Evolutionary conservation across 2,113 vertebrate genomes (phyloP).

Genomic region (Phoenicopterus ruber): DNA sequence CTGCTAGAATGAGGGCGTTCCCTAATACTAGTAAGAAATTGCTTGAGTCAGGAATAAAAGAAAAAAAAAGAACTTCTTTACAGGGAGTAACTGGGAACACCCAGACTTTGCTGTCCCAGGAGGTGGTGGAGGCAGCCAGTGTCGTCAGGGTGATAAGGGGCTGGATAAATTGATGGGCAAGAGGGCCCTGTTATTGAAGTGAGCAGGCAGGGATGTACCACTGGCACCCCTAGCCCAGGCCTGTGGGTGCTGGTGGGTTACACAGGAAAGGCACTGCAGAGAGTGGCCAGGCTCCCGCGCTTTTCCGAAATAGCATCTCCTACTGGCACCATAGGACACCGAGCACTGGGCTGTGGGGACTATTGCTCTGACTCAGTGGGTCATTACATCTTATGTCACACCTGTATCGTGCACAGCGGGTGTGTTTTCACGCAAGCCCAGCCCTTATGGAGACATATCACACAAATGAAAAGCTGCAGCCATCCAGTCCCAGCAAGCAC

Average conservation of each 20-base stretch:
- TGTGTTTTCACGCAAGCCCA: neutral
- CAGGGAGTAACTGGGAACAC: neutral
- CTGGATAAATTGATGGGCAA: neutral
- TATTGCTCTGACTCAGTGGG: neutral
- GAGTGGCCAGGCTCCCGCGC: accelerated
- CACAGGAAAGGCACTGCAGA: neutral
- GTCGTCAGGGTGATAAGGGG: neutral
- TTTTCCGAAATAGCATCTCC: neutral
- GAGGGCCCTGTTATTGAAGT: neutral
- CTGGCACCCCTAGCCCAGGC: neutral
- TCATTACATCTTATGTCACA: neutral
- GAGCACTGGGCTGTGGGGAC: neutral
- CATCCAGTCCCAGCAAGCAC: neutral
- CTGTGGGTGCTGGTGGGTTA: neutral
- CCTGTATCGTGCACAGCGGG: neutral
- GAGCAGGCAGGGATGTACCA: neutral
- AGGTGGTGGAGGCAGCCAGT: neutral
- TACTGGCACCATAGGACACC: neutral
- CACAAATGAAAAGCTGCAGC: neutral
- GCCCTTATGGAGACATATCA: accelerated
- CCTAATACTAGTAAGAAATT: neutral
- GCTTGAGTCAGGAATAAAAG: neutral
- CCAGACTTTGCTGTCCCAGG: neutral
- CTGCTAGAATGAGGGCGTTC: neutral
- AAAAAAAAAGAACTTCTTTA: neutral